Conservation (phyloP, 2,113 vertebrate genomes). For the Rallus limicola region DNA sequence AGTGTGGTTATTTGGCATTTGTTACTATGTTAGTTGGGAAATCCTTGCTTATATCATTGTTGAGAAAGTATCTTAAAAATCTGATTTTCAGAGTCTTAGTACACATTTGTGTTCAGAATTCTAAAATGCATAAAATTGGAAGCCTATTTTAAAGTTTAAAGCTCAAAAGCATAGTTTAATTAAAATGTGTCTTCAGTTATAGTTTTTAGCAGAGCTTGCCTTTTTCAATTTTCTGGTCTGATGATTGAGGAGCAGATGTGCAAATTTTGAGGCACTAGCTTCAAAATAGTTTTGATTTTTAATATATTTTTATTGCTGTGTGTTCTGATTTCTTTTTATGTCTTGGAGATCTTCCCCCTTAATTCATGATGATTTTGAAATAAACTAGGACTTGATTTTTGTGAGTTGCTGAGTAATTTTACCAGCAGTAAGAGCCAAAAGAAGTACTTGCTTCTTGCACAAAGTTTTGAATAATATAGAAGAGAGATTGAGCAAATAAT, state of each 20-base stretch:
- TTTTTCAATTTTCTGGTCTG: slow-evolving; percentile 70
- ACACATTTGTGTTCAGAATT: not conserved
- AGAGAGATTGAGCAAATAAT: not conserved
- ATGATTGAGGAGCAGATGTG: slow-evolving; percentile 11
- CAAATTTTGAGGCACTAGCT: not conserved
- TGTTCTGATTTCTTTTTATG: not conserved
- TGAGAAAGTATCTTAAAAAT: not conserved
- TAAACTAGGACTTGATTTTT: not conserved
- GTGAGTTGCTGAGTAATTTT: not conserved
- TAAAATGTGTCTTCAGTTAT: slow-evolving; percentile 40
- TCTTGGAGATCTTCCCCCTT: not conserved
- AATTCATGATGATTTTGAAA: not conserved
- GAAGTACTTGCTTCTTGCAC: not conserved
- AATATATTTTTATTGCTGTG: not conserved
- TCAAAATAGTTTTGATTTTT: not conserved
- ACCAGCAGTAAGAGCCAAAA: not conserved
- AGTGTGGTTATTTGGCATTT: not conserved
- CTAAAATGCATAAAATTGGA: slow-evolving; percentile 26
- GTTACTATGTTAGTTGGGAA: not conserved
- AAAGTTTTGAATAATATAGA: not conserved
- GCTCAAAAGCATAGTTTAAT: slow-evolving; percentile 52
- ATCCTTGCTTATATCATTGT: not conserved
- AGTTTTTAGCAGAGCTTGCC: slow-evolving; percentile 52
- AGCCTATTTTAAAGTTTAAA: slow-evolving; percentile 57
- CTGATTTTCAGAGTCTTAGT: not conserved